These are phyloP conservation scores for Tichodroma muraria DNA, from an alignment of 2,113 vertebrate species.

Conservation along the genomic window DNA sequence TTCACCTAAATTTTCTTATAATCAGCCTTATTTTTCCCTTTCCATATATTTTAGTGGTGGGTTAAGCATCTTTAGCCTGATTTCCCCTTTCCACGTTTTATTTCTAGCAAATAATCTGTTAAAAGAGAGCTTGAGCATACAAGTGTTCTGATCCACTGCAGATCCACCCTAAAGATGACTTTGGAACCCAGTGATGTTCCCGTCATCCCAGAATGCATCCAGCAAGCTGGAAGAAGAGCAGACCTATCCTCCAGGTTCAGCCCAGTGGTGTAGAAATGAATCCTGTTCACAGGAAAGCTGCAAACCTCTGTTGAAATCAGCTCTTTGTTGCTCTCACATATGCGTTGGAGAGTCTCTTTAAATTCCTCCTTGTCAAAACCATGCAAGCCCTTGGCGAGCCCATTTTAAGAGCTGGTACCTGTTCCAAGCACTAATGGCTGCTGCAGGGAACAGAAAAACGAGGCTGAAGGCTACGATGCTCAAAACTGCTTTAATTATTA, in stretches of 20 bases:
- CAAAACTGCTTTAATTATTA: slow-evolving; percentile 26
- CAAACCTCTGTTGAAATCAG: background rate
- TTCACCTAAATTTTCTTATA: background rate
- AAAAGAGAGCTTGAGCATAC: background rate
- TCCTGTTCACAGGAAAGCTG: background rate
- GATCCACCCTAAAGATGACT: background rate
- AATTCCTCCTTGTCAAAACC: background rate
- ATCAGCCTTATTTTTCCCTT: background rate
- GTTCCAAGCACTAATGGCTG: background rate
- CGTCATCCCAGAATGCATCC: background rate
- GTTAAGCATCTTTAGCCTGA: background rate
- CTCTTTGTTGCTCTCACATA: background rate
- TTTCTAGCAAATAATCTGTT: background rate
- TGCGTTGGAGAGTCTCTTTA: background rate
- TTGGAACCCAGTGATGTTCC: background rate
- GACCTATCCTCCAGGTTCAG: background rate
- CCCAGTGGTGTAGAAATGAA: background rate
- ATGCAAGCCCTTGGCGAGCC: background rate
- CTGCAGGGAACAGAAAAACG: background rate
- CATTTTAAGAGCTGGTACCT: background rate
- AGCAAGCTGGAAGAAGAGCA: background rate
- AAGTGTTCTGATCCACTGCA: background rate
- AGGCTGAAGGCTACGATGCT: background rate
- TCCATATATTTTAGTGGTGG: background rate
- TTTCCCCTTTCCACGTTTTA: background rate